Evolutionary conservation across 2,797 vertebrate species (phyloP), one percentile per base, ranked within the genome.

Genomic region (Cirrhinus mrigala): DNA sequence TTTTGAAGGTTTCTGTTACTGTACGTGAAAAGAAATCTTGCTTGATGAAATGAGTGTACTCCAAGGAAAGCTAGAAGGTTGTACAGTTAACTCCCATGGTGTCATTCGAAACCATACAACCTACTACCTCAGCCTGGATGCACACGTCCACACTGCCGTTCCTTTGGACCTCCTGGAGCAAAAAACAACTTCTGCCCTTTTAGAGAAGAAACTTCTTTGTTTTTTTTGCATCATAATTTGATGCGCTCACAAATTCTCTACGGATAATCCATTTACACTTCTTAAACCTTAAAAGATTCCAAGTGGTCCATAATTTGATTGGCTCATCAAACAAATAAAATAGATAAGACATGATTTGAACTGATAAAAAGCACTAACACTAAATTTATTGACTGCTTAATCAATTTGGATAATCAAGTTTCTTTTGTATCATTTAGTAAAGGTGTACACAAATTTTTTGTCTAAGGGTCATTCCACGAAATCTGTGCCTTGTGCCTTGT

Each of bases 51-150:
- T 96, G 96, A 97, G 97, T 98, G 97, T 97, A 95, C 97, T 98
- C 98, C 98, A 97, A 97, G 98, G 98, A 99, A 99, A 99, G 98
- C 98, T 99, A 99, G 98, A 98, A 99, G 98, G 97, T 98, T 99
- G 98, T 99, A 99, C 97, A 98, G 98, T 99, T 99, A 99, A 99
- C 98, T 99, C 98, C 98, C 97, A 98, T 95, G 97, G 95, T 99
- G 95, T 99, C 96, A 99, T 97, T 99, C 97, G 97, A 99, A 99
- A 99, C 98, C 98, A 99, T 99, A 99, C 98, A 99, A 99, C 98
- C 98, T 99, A 99, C 98, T 99, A 99, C 98, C 98, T 99, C 98
- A 99, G 97, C 98, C 97, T 95, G 98, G 98, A 99, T 97, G 97
- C 96, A 98, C 98, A 98, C 98, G 96, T 96, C 92, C 95, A 91